Evolutionary conservation across 2,113 vertebrate genomes (phyloP).

Genomic region (Nanorana parkeri): DNA sequence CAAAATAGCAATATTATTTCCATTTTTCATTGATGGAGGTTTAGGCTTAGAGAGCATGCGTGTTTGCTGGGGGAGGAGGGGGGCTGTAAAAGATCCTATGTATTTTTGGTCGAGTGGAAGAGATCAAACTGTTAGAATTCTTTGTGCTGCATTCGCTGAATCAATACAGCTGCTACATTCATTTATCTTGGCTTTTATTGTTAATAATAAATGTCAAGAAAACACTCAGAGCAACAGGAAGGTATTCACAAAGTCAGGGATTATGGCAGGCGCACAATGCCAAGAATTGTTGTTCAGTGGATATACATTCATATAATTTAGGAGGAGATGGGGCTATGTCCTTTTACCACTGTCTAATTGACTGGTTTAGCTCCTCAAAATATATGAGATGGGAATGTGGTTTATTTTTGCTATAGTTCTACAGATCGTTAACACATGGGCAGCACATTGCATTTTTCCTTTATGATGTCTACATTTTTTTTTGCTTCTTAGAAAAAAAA

Average conservation of each 20-base stretch:
- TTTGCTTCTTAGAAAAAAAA: neutral
- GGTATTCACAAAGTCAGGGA: constrained; percentile 56
- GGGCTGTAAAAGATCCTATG: constrained; percentile 60
- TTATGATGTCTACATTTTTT: neutral
- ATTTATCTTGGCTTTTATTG: constrained; percentile 66
- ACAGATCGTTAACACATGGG: neutral
- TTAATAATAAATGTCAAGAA: constrained; percentile 67
- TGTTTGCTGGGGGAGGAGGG: constrained; percentile 57
- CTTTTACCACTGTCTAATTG: constrained; percentile 60
- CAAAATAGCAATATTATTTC: constrained; percentile 55
- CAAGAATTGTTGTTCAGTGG: constrained; percentile 47
- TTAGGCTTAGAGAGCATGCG: constrained; percentile 48
- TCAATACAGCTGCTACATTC: constrained; percentile 61
- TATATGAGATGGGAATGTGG: neutral
- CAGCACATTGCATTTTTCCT: neutral
- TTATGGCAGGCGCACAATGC: constrained; percentile 57
- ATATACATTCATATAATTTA: constrained; percentile 47
- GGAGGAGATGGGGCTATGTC: constrained; percentile 47
- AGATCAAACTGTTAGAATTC: constrained; percentile 60
- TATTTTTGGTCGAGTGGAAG: constrained; percentile 60
- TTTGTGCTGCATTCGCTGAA: constrained; percentile 62
- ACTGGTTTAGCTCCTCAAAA: constrained; percentile 47
- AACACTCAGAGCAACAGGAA: constrained; percentile 59
- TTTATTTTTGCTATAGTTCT: constrained; percentile 6
- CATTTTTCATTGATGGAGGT: constrained; percentile 53